Evolutionary conservation across 2,888 invertebrate species (phyloP).

Genomic region (Cryptus viduatorius): DNA sequence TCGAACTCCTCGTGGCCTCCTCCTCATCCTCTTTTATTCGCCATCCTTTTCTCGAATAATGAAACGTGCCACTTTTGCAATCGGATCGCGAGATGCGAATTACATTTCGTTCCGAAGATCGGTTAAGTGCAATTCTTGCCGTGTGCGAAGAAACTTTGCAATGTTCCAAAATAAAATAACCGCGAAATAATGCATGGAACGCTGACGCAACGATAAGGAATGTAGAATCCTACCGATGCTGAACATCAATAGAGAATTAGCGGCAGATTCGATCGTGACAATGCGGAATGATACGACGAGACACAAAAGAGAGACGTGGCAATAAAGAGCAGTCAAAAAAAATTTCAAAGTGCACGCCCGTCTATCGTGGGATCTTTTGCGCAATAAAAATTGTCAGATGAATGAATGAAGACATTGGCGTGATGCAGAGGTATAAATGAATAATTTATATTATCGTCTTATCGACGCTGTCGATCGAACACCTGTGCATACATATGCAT

Average conservation of each 20-base stretch:
- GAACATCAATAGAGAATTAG: no score
- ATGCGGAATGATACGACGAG: background rate
- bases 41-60: slow-evolving; percentile 10
- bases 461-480: slow-evolving; percentile 62
- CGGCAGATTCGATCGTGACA: background rate
- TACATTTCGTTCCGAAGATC: slow-evolving; percentile 16
- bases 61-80: slow-evolving; percentile 52
- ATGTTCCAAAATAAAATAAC: background rate
- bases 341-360: background rate
- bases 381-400: slow-evolving; percentile 26
- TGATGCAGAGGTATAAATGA: slow-evolving; percentile 45
- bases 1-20: slow-evolving; percentile 46
- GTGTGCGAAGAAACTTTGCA: background rate
- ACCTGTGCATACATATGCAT: slow-evolving; percentile 54
- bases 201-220: no score
- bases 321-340: background rate
- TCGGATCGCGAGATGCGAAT: slow-evolving; percentile 32
- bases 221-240: no score
- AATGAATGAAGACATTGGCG: slow-evolving; percentile 49
- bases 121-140: background rate
- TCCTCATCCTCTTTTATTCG: slow-evolving; percentile 42
- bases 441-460: slow-evolving; percentile 52
- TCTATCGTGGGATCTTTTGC: slow-evolving; percentile 4
- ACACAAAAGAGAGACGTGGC: slow-evolving; percentile 3
- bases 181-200: background rate